Evolutionary conservation across 1,140 invertebrate species (phyloP).

Genomic region (Formica exsecta): DNA sequence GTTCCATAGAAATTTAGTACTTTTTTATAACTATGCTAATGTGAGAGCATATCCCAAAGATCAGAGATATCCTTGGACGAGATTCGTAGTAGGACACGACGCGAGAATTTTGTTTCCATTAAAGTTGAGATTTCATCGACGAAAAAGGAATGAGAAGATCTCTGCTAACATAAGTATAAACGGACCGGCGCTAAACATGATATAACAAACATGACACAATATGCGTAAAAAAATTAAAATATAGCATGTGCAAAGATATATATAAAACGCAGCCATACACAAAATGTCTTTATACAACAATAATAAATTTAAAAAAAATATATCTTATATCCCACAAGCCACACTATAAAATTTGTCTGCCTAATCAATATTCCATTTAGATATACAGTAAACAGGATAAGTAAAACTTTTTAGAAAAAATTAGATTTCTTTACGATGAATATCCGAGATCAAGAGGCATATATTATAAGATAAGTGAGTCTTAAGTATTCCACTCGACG

Average conservation of each 20-base stretch:
- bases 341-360: background rate
- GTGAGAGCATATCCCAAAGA: slow-evolving; percentile 17
- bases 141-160: background rate
- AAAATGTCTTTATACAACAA: background rate
- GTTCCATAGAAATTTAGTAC: slow-evolving; percentile 33
- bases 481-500: slow-evolving; percentile 43
- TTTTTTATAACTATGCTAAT: slow-evolving; percentile 54
- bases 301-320: slow-evolving; percentile 32
- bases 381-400: background rate
- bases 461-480: slow-evolving; percentile 25
- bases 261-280: background rate
- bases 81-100: slow-evolving; percentile 35
- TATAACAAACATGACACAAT: slow-evolving; percentile 24
- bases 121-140: slow-evolving; percentile 32
- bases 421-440: slow-evolving; percentile 33
- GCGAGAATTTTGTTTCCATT: slow-evolving; percentile 31
- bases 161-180: slow-evolving; percentile 21
- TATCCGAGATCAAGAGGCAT: slow-evolving; percentile 45
- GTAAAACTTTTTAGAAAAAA: slow-evolving; percentile 9
- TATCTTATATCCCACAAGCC: background rate
- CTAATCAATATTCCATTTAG: slow-evolving; percentile 13
- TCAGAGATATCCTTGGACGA: slow-evolving; percentile 49
- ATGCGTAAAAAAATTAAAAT: background rate
- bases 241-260: background rate
- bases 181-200: background rate